Percentiles rank a stretch among this genome's conserved stretches.
phyloP scores from a whole-genome alignment of 1,140 invertebrate species.

The Sesamia nonagrioides region DNA sequence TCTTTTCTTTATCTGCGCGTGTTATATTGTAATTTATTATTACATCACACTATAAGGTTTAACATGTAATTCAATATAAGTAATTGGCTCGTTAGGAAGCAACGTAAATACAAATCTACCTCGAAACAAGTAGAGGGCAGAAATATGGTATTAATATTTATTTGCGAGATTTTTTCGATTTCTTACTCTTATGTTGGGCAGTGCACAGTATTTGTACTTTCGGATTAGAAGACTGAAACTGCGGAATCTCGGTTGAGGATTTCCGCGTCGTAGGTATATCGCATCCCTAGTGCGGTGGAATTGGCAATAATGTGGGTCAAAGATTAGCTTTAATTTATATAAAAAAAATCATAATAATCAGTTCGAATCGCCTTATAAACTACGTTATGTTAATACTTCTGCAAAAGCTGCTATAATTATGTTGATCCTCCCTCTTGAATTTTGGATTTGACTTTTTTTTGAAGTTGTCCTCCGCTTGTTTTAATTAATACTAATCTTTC shows the following conservation, averaged over 20 bases:
- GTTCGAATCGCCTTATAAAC: too few relatives aligned
- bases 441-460: too few relatives aligned
- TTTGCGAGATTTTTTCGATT: not conserved
- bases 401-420: too few relatives aligned
- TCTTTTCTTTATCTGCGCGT: too few relatives aligned
- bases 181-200: not conserved
- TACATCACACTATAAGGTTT: not conserved
- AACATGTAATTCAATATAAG: not conserved
- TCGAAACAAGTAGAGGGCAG: slow-evolving; percentile 7
- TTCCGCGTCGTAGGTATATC: not conserved
- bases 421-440: too few relatives aligned
- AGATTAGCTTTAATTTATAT: slow-evolving; percentile 1
- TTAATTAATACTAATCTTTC: too few relatives aligned
- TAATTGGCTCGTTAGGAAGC: slow-evolving; percentile 8
- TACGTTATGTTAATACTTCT: too few relatives aligned
- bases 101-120: slow-evolving; percentile 2
- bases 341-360: not conserved
- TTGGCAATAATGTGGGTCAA: not conserved
- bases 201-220: slow-evolving; percentile 6
- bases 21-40: not conserved
- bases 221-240: slow-evolving; percentile 1
- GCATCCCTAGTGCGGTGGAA: not conserved
- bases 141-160: not conserved
- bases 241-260: not conserved
- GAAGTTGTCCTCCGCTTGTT: too few relatives aligned